Evolutionary conservation across 2,797 vertebrate genomes (phyloP).

Genomic region (Acipenser transmontanus): DNA sequence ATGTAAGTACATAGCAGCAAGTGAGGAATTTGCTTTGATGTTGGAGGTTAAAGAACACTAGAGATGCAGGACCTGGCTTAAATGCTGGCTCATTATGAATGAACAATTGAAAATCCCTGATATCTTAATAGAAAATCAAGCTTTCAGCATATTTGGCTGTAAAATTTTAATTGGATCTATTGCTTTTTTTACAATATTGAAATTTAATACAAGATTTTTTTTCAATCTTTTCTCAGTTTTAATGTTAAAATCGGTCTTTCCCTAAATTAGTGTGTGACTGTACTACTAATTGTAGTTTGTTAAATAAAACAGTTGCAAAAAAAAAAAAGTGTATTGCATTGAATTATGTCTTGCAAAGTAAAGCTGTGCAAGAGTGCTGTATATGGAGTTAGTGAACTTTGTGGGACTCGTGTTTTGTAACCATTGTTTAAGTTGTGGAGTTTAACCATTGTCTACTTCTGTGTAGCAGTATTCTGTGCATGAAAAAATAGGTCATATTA

Average conservation of each 20-base stretch:
- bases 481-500: conserved; percentile 56
- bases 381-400: conserved; percentile 48
- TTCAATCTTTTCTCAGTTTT: conserved; percentile 7
- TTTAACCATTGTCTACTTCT: conserved; percentile 48
- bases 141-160: conserved; percentile 11
- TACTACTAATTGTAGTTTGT: conserved; percentile 49
- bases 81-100: conserved; percentile 5
- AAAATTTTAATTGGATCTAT: conserved; percentile 8
- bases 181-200: conserved; percentile 35
- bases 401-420: conserved; percentile 50
- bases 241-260: conserved; percentile 45
- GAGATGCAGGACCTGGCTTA: conserved; percentile 5
- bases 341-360: conserved; percentile 51
- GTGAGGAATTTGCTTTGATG: not conserved
- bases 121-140: conserved; percentile 5
- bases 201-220: not conserved
- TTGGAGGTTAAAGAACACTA: conserved; percentile 9
- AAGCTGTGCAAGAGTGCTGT: conserved; percentile 51
- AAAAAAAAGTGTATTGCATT: conserved; percentile 41
- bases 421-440: conserved; percentile 53
- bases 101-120: conserved; percentile 32
- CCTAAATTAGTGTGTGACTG: conserved; percentile 46
- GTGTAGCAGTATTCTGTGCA: conserved; percentile 65
- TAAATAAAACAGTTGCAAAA: conserved; percentile 43
- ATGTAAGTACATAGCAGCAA: conserved; percentile 2